Base-by-base conservation (phyloP, 2,888 invertebrate genomes). In the Lottia gigantea region DNA sequence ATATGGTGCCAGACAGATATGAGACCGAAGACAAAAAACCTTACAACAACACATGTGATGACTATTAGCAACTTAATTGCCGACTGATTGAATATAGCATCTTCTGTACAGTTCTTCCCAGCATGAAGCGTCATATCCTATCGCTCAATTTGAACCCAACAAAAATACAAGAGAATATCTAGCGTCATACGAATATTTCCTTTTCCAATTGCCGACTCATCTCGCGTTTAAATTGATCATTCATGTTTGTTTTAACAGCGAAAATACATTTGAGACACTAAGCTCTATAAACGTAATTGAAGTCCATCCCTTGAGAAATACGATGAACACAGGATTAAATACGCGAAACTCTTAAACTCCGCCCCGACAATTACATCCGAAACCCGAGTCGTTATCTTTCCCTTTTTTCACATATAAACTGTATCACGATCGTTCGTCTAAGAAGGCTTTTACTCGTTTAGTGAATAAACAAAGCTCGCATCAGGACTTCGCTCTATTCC, bases 211-310 rank as follows among this genome's bases (percentile, higher is more conserved):
- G 55, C 11, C 55, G 55, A 55, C 55, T 55, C 55, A 55, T 55
- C 55, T 55, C 19, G 23, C 19, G 19, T 55, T 23, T 65, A 69
- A 65, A 69, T 69, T 69, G 69, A 69, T 69, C 55, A 69, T 64
- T 63, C 49, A 55, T 69, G 69, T 69, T 69, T 69, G 69, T 69
- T 69, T 69, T 69, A 69, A 69, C 64, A 69, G 64, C 19, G 64
- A 69, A 40, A 69, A 69, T 69, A 69, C 69, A 69, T 69, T 69
- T 69, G 69, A 69, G 69, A 64, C 69, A 40, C 55, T 64, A 65
- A 40, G 64, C 65, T 55, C 69, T 64, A 65, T 69, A 69, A 64
- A 65, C 47, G 69, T 69, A 69, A 69, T 69, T 69, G 69, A 69
- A 69, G 64, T 69, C 64, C 61, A 49, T 64, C 64, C 55, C 49